Percentiles rank a stretch among this genome's conserved stretches.
Evolutionary conservation across 2,113 vertebrate genomes (phyloP).

Genomic region (Pangasianodon hypophthalmus): DNA sequence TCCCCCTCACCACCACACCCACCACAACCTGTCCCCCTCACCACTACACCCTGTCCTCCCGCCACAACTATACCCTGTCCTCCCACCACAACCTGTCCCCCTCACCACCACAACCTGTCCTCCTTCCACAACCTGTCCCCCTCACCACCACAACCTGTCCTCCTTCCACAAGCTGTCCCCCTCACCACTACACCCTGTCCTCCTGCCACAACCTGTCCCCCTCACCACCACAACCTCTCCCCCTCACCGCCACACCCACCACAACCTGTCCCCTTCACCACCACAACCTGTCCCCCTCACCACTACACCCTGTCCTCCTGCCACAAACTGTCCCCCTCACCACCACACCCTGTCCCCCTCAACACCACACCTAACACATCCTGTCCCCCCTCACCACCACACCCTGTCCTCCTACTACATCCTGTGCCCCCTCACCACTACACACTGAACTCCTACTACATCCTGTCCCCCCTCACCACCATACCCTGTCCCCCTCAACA

Average conservation of each 20-base stretch:
- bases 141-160: neutral
- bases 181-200: neutral
- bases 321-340: neutral
- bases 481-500: neutral
- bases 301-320: too few relatives aligned
- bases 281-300: neutral
- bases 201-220: neutral
- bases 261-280: neutral
- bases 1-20: neutral
- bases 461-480: neutral
- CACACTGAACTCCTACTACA: neutral
- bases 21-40: neutral
- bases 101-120: neutral
- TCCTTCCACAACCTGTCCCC: neutral
- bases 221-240: neutral
- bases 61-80: neutral
- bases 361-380: neutral
- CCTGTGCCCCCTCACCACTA: neutral
- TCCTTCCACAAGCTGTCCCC: neutral
- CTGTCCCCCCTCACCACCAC: neutral
- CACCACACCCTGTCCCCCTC: too few relatives aligned
- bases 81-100: too few relatives aligned
- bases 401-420: neutral
- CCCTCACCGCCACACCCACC: neutral
- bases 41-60: neutral